Evolutionary conservation across 2,888 invertebrate genomes (phyloP), one percentile per base, ranked within the genome.

Genomic region (Ditylenchus weischeri): DNA sequence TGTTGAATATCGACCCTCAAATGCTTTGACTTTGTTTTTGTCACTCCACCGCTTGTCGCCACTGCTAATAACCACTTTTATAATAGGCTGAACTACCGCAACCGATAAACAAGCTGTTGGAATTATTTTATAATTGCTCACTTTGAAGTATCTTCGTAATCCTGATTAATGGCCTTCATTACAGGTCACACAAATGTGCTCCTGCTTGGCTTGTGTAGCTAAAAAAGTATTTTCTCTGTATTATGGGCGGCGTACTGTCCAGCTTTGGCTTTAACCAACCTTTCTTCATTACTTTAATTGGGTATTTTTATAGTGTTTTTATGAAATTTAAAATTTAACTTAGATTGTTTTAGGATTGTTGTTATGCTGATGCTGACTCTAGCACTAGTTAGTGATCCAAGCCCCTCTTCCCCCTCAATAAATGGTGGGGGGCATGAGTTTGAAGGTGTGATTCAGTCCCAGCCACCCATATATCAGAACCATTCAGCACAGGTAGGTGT

Each of bases 211-310:
- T 1, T 54, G 54, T 21, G 29, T n/a, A 3, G 21, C 54, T 23
- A 29, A 13, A 54, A 51, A 15, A 43, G 29, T 29, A 29, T 29
- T 29, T 18, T 11, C 8, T 11, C 49, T 19, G 35, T 69, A 66
- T 3, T 15, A 73, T 73, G 73, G 73, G 73, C 23, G 66, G 58
- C 13, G 62, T 64, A 13, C 51, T 74, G 49, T 65, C 74, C 19
- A 51, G 64, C 8, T 51, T 74, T 21, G 74, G 74, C 19, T 74
- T 74, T 61, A 74, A 74, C 61, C 74, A 74, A 54, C 74, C 74
- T 18, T 74, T 74, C 59, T 70, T 74, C 38, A 68, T 74, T n/a
- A 71, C 75, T 8, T 54, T 74, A 10, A 61, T 74, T 21, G 69
- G 70, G 74, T 74, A 19, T 47, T 69, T 38, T 38, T 8, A 8